Base-by-base conservation (phyloP, 2,888 invertebrate genomes). In the Unio delphinus region DNA sequence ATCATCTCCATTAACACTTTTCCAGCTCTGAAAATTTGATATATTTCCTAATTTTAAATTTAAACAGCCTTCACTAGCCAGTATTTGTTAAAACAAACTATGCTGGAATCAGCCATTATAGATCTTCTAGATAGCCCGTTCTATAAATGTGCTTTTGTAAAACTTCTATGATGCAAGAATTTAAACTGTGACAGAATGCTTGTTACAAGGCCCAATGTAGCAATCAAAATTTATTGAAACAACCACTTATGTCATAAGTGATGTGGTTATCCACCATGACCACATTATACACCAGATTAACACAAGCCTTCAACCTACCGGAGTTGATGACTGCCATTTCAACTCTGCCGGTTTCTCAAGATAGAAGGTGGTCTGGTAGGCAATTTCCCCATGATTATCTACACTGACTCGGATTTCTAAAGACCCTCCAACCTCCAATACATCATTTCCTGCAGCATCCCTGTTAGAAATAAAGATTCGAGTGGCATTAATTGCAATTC, bases 381-480 rank as follows among this genome's bases (percentile, higher is more conserved):
- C 87, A 2, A 86, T 78, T 78, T 98, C 98, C 0, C 94, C 94
- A 30, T 92, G 89, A 89, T 98, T 98, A 68, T 92, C 92, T 1
- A 96, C 93, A 17, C 92, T 93, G 18, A 96, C 93, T 55, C 94
- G 93, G 0, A 98, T 91, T 67, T 93, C 92, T 54, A 97, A 92
- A 87, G 93, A 93, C 83, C 94, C 93, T 0, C 96, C 96, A 81
- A 96, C 90, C 56, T 92, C 90, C 68, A 89, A 75, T 30, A 90
- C 86, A 74, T 88, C 88, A 57, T 85, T 81, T 58, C 84, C 85
- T 30, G 83, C 56, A 1, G 55, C 34, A 30, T 73, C 65, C 62
- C 70, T 70, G 57, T 30, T 55, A 45, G 34, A n/a, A 67, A 65
- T 4, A 18, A 57, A 61, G 34, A 61, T 26, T 7, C 6, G 17